Evolutionary conservation across 2,797 vertebrate species (phyloP).

Genomic region (Antennarius maculatus): DNA sequence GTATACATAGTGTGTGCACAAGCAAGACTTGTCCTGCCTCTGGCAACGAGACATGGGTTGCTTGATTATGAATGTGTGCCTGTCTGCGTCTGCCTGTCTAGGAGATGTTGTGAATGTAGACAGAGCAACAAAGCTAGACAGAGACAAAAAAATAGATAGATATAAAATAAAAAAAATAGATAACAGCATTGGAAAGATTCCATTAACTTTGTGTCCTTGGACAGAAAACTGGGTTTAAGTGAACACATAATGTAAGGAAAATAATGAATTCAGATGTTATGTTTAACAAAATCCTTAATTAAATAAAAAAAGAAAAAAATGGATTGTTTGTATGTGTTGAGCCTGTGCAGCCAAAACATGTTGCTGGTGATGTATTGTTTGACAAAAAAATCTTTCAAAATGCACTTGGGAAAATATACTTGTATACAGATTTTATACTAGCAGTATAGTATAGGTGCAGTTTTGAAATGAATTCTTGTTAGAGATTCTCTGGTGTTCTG

Average conservation of each 20-base stretch:
- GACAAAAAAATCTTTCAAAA: no score
- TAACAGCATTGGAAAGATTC: slow-evolving; percentile 23
- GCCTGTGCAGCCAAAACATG: no score
- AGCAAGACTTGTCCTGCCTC: slow-evolving; percentile 53
- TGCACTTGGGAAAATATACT: no score
- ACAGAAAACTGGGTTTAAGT: slow-evolving; percentile 10
- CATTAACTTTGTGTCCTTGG: not conserved
- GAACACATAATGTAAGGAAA: slow-evolving; percentile 1
- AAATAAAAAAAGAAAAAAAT: no score
- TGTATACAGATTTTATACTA: no score
- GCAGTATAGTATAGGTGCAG: no score
- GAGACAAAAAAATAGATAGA: slow-evolving; percentile 23
- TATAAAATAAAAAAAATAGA: slow-evolving; percentile 19
- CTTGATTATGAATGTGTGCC: slow-evolving; percentile 10
- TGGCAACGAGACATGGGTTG: slow-evolving; percentile 48
- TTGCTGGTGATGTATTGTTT: no score
- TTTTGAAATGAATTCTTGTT: no score
- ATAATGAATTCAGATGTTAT: not conserved
- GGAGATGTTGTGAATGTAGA: slow-evolving; percentile 9
- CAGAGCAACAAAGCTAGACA: slow-evolving; percentile 31
- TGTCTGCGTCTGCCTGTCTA: slow-evolving; percentile 2
- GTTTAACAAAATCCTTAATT: not conserved
- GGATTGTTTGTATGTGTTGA: no score
- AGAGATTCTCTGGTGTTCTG: no score
- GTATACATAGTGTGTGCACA: slow-evolving; percentile 54